Evolutionary conservation across 1,140 invertebrate species (phyloP), one percentile per base, ranked within the genome.

Genomic region (Drosophila pseudoobscura): DNA sequence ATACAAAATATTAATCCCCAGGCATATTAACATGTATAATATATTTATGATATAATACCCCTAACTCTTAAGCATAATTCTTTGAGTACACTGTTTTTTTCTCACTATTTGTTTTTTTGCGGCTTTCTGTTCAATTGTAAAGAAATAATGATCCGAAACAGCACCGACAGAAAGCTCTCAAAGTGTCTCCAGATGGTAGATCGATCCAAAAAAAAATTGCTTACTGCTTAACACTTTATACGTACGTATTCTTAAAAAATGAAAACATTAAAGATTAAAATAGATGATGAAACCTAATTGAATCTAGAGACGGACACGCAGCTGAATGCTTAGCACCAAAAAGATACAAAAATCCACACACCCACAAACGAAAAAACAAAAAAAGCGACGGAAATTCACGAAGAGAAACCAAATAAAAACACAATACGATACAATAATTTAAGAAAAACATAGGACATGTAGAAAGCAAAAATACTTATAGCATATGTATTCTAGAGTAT

Each of bases 311-410:
- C 56, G 66, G 64, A 90, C 75, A 79, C 82, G 74, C 82, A 85
- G 82, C 74, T 87, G 85, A 82, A 78, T 85, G 82, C 82, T 85
- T 85, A 82, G 82, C 82, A 85, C 82, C 82, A 87, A 75, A 62
- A 87, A 82, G 82, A 75, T 85, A 85, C 82, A 85, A 85, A 83
- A 80, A 63, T 58, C 73, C 52, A 77, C 70, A 69, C 71, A 52
- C 60, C 71, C 71, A 74, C 71, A 74, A 61, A 62, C 60, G 63
- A 76, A 76, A 64, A 50, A 72, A 80, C 65, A 24, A 62, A 80
- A 63, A 80, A 63, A 63, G 45, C 70, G 13, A 20, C 62, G 26
- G 50, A 31, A 54, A 56, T 68, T 8, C 29, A 55, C 55, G 51
- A 69, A 52, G 26, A 2, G 39, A 69, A 68, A 50, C 45, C 39